A percentile compares a stretch with the other conserved stretches of the same genome.
phyloP scores from a whole-genome alignment of 2,113 vertebrate genomes.

The Baryphthengus martii region DNA sequence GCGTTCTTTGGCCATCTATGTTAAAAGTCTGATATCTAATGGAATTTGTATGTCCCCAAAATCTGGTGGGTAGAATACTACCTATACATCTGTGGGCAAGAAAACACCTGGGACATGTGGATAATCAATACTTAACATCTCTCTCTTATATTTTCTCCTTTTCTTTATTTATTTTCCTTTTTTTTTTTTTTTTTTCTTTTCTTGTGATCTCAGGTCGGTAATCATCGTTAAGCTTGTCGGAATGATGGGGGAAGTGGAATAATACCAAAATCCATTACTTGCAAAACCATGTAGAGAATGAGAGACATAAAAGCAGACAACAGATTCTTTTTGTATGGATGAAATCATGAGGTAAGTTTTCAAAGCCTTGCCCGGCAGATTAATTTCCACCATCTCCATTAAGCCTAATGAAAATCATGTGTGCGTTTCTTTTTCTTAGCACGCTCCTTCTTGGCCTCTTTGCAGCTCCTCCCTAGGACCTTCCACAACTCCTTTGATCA shows the following conservation, averaged over 20 bases:
- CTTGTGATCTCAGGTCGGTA: neutral
- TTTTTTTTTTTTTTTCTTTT: neutral
- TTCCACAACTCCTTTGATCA: neutral
- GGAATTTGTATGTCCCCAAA: conserved; percentile 24
- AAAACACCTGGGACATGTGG: neutral
- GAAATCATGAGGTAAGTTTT: neutral
- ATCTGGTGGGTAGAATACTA: conserved; percentile 23
- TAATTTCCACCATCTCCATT: neutral
- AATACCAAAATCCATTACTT: neutral
- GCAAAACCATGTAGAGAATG: neutral
- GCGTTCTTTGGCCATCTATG: conserved; percentile 10
- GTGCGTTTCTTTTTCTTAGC: neutral
- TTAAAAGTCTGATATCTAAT: conserved; percentile 32
- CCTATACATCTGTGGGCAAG: neutral
- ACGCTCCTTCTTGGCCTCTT: neutral
- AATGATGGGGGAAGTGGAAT: neutral
- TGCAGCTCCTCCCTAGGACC: neutral
- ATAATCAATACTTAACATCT: neutral
- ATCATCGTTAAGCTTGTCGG: neutral
- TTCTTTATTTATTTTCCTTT: neutral
- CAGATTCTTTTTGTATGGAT: neutral
- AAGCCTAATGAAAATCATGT: neutral
- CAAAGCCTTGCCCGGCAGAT: neutral
- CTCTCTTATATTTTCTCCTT: neutral
- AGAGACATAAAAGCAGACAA: neutral